A percentile compares a stretch with the other conserved stretches of the same genome.
Conservation (phyloP, 1,140 invertebrate species). For the Vanessa tameamea region DNA sequence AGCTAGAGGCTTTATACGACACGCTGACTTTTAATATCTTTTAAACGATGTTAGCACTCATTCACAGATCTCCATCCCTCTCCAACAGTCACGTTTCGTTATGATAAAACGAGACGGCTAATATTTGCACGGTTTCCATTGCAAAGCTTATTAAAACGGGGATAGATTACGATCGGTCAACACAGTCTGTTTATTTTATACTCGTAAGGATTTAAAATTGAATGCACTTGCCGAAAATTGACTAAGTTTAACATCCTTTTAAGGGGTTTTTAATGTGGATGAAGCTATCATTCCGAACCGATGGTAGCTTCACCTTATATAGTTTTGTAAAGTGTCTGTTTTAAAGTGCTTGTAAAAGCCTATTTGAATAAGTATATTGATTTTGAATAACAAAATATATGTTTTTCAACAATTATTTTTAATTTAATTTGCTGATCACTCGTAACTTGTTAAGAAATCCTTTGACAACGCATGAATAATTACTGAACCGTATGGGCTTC, state of each 20-base stretch:
- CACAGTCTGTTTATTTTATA: conserved; percentile 2
- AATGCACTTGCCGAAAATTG: not conserved
- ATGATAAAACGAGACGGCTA: not conserved
- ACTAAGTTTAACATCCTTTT: not conserved
- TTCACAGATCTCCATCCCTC: not conserved
- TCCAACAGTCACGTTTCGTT: not conserved
- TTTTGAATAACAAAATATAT: too few species aligned
- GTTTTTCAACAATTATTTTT: too few species aligned
- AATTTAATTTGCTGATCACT: too few species aligned
- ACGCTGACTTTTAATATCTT: conserved; percentile 9
- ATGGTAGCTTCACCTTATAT: too few species aligned
- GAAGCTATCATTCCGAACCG: not conserved
- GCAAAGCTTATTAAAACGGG: conserved; percentile 4
- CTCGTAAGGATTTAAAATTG: conserved; percentile 9
- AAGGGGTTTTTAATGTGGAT: not conserved
- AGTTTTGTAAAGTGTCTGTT: too few species aligned
- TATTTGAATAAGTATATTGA: too few species aligned
- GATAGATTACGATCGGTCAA: not conserved
- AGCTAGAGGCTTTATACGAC: not conserved
- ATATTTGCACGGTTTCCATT: not conserved
- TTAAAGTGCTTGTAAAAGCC: too few species aligned
- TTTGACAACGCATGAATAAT: too few species aligned
- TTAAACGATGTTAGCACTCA: not conserved
- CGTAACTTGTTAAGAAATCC: too few species aligned
- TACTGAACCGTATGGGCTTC: too few species aligned